Evolutionary conservation across 2,797 vertebrate species (phyloP), one percentile per base, ranked within the genome.

Genomic region (Amblyopsis hoosieri): DNA sequence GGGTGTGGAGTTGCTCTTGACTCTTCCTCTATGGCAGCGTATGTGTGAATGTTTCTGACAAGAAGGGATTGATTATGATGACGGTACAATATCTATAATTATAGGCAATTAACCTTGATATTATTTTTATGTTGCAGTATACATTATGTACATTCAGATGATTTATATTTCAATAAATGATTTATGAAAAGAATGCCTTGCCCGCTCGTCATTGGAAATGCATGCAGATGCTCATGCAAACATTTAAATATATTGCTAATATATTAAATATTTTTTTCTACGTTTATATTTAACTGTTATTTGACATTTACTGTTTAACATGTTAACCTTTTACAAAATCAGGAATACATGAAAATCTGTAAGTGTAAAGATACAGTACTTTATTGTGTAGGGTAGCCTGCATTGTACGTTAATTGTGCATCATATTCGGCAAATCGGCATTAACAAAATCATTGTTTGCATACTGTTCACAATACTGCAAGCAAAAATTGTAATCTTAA

Each of bases 91-190:
- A 70, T 89, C 79, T 89, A 84, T 88, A 84, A 82, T 86, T 82
- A 77, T 84, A 89, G 72, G 63, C 88, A 90, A 81, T 87, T 86
- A 76, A 90, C 80, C 75, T 75, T 81, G 80, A 88, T 82, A 85
- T 78, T 90, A 86, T 90, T 80, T 78, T 74, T 71, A 71, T 81
- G 82, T 87, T 80, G 83, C 83, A 81, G 81, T 88, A 90, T 91
- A 87, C 87, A 81, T 83, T 78, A 82, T 97, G 95, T 96, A 95
- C 94, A 97, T 96, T 93, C 93, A 97, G 94, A 97, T 94, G 93
- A 96, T 93, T 90, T 97, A 96, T 97, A 97, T 97, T 97, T 96
- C 95, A 98, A 97, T 97, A 98, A 97, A 94, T 94, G 93, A 90
- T 94, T 94, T 93, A 94, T 94, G 93, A 89, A 57, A 70, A 76